Conservation (phyloP, 2,888 invertebrate species). For the Drosophila borealis region DNA sequence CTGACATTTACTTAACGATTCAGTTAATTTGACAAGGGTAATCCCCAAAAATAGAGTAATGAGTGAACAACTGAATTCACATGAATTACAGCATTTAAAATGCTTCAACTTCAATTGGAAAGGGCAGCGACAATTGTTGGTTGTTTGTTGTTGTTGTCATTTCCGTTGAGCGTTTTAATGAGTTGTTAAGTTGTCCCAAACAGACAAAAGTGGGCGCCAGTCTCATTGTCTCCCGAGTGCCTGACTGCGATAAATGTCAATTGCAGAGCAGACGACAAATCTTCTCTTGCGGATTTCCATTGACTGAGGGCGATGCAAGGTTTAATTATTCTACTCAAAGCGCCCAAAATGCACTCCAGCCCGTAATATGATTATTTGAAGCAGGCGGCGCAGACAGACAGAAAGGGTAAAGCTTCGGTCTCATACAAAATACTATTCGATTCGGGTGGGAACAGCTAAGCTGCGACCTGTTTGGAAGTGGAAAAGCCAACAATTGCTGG, state of each 20-base stretch:
- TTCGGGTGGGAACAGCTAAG: neutral
- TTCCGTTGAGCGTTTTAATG: slow-evolving; percentile 67
- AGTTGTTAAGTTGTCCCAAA: slow-evolving; percentile 70
- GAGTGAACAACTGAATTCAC: slow-evolving; percentile 41
- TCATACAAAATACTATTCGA: slow-evolving; percentile 36
- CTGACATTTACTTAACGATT: slow-evolving; percentile 31
- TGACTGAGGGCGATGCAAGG: slow-evolving; percentile 27
- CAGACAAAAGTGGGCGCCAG: slow-evolving; percentile 37
- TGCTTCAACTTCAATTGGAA: slow-evolving; percentile 42
- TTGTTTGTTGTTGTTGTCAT: slow-evolving; percentile 35
- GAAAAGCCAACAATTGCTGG: slow-evolving; percentile 49
- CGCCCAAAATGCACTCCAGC: slow-evolving; percentile 36
- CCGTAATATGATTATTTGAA: slow-evolving; percentile 6
- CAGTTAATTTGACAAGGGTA: slow-evolving; percentile 65
- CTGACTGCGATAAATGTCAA: slow-evolving; percentile 76
- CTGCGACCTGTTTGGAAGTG: slow-evolving; percentile 7
- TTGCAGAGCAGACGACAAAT: slow-evolving; percentile 53
- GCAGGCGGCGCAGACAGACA: slow-evolving; percentile 6
- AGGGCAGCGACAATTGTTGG: slow-evolving; percentile 47
- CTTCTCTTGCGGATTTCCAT: slow-evolving; percentile 22
- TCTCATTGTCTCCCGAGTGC: slow-evolving; percentile 40
- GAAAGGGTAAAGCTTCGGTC: slow-evolving; percentile 22
- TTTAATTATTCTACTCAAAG: slow-evolving; percentile 45
- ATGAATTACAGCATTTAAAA: slow-evolving; percentile 61
- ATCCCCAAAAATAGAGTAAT: slow-evolving; percentile 19